Evolutionary conservation across 2,113 vertebrate species (phyloP).

Genomic region (Raja brachyura): DNA sequence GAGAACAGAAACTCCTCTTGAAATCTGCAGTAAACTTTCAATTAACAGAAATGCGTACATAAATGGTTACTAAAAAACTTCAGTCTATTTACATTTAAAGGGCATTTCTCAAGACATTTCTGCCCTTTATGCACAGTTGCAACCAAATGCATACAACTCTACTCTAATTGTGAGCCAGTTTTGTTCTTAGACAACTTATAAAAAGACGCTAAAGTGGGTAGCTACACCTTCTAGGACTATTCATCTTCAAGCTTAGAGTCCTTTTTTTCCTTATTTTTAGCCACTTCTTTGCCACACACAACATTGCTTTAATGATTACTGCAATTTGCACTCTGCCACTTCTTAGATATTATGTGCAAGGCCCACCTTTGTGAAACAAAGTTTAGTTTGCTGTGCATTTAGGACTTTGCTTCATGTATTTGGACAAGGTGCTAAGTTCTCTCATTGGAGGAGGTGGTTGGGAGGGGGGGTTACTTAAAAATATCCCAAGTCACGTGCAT

Average conservation of each 20-base stretch:
- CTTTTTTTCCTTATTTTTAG: neutral
- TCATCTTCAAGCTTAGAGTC: constrained; percentile 32
- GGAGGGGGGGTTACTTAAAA: neutral
- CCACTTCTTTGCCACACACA: neutral
- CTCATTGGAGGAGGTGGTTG: neutral
- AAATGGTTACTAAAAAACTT: constrained; percentile 8
- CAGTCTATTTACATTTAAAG: constrained; percentile 4
- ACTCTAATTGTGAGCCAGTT: neutral
- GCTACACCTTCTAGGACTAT: constrained; percentile 12
- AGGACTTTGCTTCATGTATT: constrained; percentile 15
- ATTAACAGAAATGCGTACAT: neutral
- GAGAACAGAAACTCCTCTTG: constrained; percentile 7
- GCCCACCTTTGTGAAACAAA: neutral
- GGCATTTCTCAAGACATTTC: neutral
- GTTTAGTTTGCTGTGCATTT: neutral
- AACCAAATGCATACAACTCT: constrained; percentile 19
- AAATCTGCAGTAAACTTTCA: constrained; percentile 34
- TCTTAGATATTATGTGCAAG: neutral
- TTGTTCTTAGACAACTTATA: neutral
- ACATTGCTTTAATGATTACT: constrained; percentile 16
- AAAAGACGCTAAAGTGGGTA: neutral
- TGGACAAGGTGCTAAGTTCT: constrained; percentile 12
- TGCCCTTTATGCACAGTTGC: constrained; percentile 26
- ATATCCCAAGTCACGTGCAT: constrained; percentile 21
- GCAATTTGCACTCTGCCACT: constrained; percentile 16